Conservation (phyloP, 2,113 vertebrate genomes). For the Alosa alosa region DNA sequence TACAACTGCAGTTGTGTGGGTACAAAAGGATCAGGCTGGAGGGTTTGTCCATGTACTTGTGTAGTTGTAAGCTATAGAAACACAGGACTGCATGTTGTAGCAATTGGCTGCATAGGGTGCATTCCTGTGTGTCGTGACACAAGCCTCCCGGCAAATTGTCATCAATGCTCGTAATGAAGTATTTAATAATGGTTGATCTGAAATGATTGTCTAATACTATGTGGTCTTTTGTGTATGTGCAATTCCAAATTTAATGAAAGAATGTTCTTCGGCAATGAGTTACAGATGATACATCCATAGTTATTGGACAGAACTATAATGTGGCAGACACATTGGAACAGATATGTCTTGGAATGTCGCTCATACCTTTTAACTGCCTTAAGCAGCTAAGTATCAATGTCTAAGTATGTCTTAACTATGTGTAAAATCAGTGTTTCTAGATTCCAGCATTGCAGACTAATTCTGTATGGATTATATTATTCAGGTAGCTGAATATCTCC, state of each 20-base stretch:
- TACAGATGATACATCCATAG: not conserved
- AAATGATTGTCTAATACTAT: not conserved
- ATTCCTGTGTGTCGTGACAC: not conserved
- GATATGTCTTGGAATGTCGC: not conserved
- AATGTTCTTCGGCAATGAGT: constrained; percentile 21
- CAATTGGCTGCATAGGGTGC: not conserved
- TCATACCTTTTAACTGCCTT: constrained; percentile 50
- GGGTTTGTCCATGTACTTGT: not conserved
- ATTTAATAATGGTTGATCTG: not conserved
- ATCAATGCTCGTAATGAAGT: not conserved
- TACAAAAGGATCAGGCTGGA: not conserved
- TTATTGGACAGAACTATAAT: not conserved
- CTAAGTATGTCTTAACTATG: not conserved
- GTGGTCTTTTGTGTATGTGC: not conserved
- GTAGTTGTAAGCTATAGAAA: not conserved
- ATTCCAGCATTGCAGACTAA: not conserved
- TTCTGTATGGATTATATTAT: too few species aligned
- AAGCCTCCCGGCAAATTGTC: not conserved
- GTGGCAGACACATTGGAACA: not conserved
- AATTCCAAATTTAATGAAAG: constrained; percentile 8
- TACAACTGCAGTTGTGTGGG: not conserved
- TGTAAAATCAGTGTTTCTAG: not conserved
- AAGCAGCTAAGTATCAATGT: constrained; percentile 42
- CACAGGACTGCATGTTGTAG: not conserved
- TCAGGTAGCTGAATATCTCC: not conserved